Percentiles rank a stretch among this genome's conserved stretches.
Evolutionary conservation across 2,888 invertebrate species (phyloP).

Genomic region (Busseola fusca): DNA sequence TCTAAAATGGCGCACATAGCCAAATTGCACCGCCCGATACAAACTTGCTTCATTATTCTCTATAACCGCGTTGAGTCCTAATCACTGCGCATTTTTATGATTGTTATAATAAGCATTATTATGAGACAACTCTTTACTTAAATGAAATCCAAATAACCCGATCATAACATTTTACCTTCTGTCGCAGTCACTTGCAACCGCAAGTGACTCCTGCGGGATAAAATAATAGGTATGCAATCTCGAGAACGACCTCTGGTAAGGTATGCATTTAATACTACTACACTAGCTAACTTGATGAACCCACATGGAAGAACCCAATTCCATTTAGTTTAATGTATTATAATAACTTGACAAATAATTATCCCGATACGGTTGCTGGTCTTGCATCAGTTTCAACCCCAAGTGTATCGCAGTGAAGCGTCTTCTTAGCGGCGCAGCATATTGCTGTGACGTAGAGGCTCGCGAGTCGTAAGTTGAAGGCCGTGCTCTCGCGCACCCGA

Average conservation of each 20-base stretch:
- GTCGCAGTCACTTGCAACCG: too few species aligned
- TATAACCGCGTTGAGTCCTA: neutral
- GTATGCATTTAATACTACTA: neutral
- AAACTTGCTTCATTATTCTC: neutral
- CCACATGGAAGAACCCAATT: too few species aligned
- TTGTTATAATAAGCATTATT: neutral
- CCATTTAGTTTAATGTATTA: too few species aligned
- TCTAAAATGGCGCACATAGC: slow-evolving; percentile 43
- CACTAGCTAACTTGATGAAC: neutral
- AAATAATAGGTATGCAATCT: neutral
- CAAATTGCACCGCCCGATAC: slow-evolving; percentile 5
- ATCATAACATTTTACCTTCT: neutral
- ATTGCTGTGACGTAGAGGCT: slow-evolving; percentile 20
- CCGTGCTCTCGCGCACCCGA: slow-evolving; percentile 19
- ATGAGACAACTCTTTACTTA: neutral
- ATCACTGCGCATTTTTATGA: neutral
- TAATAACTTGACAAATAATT: too few species aligned
- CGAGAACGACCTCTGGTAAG: too few species aligned
- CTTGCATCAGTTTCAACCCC: neutral
- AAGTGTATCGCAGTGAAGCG: slow-evolving; percentile 19
- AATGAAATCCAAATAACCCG: neutral
- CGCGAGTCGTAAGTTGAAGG: slow-evolving; percentile 59
- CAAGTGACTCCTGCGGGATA: too few species aligned
- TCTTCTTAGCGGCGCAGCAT: slow-evolving; percentile 44
- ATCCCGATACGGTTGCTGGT: too few species aligned